These are phyloP conservation scores for Cyprinella venusta DNA, from an alignment of 2,797 vertebrate species.

Conservation along the genomic window DNA sequence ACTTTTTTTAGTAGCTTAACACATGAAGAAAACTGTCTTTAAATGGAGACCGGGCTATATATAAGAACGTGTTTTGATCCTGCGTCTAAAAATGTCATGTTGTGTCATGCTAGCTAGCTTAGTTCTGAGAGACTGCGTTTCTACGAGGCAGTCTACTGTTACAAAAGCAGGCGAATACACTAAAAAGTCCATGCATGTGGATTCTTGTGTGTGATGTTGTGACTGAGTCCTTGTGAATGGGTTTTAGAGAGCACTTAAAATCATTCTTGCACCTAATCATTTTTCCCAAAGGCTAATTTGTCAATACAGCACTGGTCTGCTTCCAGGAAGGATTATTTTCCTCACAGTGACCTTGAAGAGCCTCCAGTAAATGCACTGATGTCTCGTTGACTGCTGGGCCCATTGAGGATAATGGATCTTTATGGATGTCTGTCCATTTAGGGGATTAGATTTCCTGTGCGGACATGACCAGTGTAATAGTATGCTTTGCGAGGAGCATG, in stretches of 20 bases:
- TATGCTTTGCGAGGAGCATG: conserved; percentile 19
- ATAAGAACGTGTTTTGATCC: background rate
- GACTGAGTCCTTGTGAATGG: background rate
- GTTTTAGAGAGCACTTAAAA: conserved; percentile 28
- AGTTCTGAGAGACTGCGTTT: background rate
- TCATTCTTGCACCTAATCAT: conserved; percentile 35
- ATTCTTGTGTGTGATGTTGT: conserved; percentile 18
- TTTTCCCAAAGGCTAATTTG: conserved; percentile 23
- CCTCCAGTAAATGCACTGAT: conserved; percentile 47
- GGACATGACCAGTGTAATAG: conserved; percentile 37
- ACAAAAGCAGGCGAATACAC: background rate
- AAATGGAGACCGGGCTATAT: background rate
- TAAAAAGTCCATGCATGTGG: background rate
- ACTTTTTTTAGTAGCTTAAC: background rate
- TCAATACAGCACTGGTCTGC: conserved; percentile 45
- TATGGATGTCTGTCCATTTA: conserved; percentile 54
- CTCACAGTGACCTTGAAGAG: conserved; percentile 44
- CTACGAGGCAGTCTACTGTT: background rate
- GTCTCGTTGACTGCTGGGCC: conserved; percentile 47
- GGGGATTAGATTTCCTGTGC: conserved; percentile 51
- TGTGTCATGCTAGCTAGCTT: conserved; percentile 7
- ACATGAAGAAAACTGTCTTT: background rate
- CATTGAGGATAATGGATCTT: conserved; percentile 56
- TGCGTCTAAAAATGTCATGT: background rate
- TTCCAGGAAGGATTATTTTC: conserved; percentile 50